Evolutionary conservation across 2,113 vertebrate genomes (phyloP).

Genomic region (Sceloporus undulatus): DNA sequence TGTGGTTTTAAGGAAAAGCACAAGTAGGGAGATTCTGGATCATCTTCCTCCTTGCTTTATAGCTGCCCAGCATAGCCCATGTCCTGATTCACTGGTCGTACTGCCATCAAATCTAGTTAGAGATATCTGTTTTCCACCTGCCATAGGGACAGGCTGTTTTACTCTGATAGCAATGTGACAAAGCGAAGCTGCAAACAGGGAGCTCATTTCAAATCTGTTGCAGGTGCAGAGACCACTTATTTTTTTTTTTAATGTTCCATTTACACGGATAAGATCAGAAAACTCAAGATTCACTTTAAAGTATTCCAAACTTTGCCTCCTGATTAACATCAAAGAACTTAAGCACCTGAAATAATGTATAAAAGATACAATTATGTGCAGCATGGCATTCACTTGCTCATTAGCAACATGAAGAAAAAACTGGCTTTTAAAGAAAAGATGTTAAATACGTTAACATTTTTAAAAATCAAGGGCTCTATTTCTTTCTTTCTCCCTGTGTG

Average conservation of each 20-base stretch:
- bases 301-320: slow-evolving; percentile 55
- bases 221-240: slow-evolving; percentile 50
- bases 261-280: slow-evolving; percentile 55
- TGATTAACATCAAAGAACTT: slow-evolving; percentile 60
- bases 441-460: slow-evolving; percentile 64
- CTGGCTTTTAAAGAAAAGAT: slow-evolving; percentile 49
- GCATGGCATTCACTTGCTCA: slow-evolving; percentile 37
- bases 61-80: too few species aligned
- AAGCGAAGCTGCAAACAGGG: slow-evolving; percentile 44
- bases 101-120: not conserved
- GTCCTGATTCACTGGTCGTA: not conserved
- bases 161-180: slow-evolving; percentile 42
- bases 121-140: not conserved
- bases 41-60: not conserved
- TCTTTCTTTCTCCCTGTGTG: slow-evolving; percentile 62
- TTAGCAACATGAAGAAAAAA: slow-evolving; percentile 52
- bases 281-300: slow-evolving; percentile 55
- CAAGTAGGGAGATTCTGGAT: not conserved
- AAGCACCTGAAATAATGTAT: slow-evolving; percentile 41
- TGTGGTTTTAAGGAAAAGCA: too few species aligned
- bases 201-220: slow-evolving; percentile 69
- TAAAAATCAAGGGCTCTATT: slow-evolving; percentile 59
- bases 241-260: slow-evolving; percentile 47
- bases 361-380: slow-evolving; percentile 39
- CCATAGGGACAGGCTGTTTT: slow-evolving; percentile 55